Percentiles rank a stretch among this genome's conserved stretches.
Evolutionary conservation across 2,888 invertebrate genomes (phyloP).

Genomic region (Ceramica pisi): DNA sequence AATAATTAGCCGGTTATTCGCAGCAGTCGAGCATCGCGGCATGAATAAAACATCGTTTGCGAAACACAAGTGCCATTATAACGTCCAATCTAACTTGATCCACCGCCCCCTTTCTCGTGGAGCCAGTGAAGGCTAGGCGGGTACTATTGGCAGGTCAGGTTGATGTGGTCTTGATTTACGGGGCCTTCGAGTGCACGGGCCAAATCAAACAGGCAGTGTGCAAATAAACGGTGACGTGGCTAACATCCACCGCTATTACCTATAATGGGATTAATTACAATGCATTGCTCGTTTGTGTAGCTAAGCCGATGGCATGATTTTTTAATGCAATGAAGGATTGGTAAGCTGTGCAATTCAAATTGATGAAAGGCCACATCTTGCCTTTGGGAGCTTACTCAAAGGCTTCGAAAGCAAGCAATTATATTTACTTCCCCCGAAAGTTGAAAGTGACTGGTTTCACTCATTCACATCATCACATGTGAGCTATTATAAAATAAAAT

Average conservation of each 20-base stretch:
- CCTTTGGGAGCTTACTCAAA: too few relatives aligned
- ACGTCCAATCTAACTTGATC: slow-evolving; percentile 71
- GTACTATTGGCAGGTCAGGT: slow-evolving; percentile 64
- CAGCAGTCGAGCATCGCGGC: slow-evolving; percentile 82
- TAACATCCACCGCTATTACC: slow-evolving; percentile 79
- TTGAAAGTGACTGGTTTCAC: neutral
- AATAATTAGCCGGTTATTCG: slow-evolving; percentile 88
- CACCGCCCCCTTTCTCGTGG: slow-evolving; percentile 55
- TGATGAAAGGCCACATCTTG: too few relatives aligned
- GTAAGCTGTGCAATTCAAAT: neutral
- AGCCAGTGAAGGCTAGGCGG: slow-evolving; percentile 37
- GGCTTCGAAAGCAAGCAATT: neutral
- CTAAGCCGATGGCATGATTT: slow-evolving; percentile 32
- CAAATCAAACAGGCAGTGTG: slow-evolving; percentile 77
- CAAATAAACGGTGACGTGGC: slow-evolving; percentile 80
- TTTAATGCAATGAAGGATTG: slow-evolving; percentile 22
- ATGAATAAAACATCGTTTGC: slow-evolving; percentile 89
- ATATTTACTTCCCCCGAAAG: neutral
- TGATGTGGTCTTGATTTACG: slow-evolving; percentile 71
- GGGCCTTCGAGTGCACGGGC: slow-evolving; percentile 74
- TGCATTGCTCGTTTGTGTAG: slow-evolving; percentile 68
- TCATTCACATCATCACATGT: neutral
- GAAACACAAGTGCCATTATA: slow-evolving; percentile 81
- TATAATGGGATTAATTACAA: slow-evolving; percentile 82
- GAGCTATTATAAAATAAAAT: neutral